Conservation (phyloP, 1,140 invertebrate species). For the Himalopsyche phryganea region DNA sequence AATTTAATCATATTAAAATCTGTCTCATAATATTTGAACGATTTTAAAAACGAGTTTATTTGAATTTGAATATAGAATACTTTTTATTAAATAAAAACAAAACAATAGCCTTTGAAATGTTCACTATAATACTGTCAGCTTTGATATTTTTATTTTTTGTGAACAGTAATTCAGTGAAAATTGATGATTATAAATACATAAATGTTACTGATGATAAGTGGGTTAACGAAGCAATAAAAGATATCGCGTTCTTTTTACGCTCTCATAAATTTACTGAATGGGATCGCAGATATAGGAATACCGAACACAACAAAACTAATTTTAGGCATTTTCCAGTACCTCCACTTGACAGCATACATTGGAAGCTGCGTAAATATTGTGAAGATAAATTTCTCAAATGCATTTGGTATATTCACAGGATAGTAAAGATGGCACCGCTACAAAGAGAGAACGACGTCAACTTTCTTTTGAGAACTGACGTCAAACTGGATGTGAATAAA, state of each 20-base stretch:
- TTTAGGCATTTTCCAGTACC: constrained; percentile 54
- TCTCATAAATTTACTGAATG: constrained; percentile 62
- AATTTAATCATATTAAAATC: no score
- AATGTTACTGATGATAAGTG: no score
- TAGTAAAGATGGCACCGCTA: constrained; percentile 40
- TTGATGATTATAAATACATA: no score
- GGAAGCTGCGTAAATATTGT: constrained; percentile 59
- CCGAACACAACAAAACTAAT: constrained; percentile 31
- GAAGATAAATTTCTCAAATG: constrained; percentile 52
- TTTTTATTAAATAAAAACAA: no score
- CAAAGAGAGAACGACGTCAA: constrained; percentile 51
- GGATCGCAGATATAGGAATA: constrained; percentile 45
- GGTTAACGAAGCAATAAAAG: constrained; percentile 24
- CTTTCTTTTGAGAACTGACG: constrained; percentile 46
- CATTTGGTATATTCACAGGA: constrained; percentile 53
- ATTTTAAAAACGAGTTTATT: no score
- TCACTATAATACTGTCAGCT: no score
- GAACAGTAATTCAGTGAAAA: no score
- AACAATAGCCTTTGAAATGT: no score
- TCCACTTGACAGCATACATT: constrained; percentile 54
- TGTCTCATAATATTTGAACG: no score
- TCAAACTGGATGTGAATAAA: constrained; percentile 33
- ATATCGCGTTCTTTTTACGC: constrained; percentile 60
- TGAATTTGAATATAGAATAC: no score
- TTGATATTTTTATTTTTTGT: not conserved